Evolutionary conservation across 2,888 invertebrate species (phyloP).

Genomic region (Drosophila austrosaltans): DNA sequence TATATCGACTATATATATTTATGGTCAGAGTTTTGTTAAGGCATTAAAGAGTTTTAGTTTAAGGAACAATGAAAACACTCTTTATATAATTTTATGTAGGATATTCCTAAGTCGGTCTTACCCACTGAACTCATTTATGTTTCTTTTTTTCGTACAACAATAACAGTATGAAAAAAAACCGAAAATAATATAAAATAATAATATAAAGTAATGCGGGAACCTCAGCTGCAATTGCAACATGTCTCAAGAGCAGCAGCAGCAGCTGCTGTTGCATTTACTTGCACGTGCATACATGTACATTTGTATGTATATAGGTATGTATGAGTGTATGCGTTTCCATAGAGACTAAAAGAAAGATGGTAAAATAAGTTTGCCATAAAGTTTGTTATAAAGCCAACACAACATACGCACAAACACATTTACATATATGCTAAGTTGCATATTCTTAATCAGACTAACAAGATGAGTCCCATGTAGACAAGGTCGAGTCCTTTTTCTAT

Average conservation of each 20-base stretch:
- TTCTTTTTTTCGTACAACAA: neutral
- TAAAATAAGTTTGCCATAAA: conserved; percentile 15
- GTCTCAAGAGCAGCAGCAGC: conserved; percentile 1
- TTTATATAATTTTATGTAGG: neutral
- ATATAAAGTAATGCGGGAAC: conserved; percentile 4
- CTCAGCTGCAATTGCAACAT: conserved; percentile 9
- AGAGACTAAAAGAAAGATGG: neutral
- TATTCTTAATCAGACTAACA: conserved; percentile 39
- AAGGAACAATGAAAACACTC: too few relatives aligned
- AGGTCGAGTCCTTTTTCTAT: conserved; percentile 19
- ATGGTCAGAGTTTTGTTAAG: too few relatives aligned
- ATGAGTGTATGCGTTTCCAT: neutral
- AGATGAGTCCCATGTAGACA: conserved; percentile 15
- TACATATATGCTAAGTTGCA: conserved; percentile 26
- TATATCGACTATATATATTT: too few relatives aligned
- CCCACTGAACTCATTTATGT: neutral
- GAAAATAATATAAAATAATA: conserved; percentile 4
- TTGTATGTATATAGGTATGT: neutral
- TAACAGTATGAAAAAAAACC: neutral
- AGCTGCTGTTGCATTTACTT: conserved; percentile 11
- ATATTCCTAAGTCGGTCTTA: neutral
- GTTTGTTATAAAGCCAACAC: neutral
- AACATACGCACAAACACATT: conserved; percentile 7
- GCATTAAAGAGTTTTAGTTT: too few relatives aligned
- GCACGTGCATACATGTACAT: neutral